Percentiles rank a stretch among this genome's conserved stretches.
Evolutionary conservation across 2,113 vertebrate species (phyloP).

Genomic region (Urocitellus parryii): DNA sequence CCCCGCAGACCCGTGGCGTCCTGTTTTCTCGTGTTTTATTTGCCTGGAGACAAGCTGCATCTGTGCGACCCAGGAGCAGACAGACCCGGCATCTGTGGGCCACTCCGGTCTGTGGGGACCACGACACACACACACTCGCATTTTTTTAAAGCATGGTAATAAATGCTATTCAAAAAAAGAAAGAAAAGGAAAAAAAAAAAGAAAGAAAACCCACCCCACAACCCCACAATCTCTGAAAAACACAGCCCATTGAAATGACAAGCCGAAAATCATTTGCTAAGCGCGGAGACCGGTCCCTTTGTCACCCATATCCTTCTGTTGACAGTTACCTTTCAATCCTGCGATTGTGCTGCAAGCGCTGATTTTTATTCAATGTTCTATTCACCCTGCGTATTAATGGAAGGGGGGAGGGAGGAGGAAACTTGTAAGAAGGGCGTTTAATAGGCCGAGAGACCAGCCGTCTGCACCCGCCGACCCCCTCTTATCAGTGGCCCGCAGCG

Average conservation of each 20-base stretch:
- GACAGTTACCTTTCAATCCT: conserved; percentile 97
- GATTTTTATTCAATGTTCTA: conserved; percentile 93
- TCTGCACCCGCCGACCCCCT: conserved; percentile 88
- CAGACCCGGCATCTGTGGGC: conserved; percentile 81
- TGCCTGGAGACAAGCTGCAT: not conserved
- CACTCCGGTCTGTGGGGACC: conserved; percentile 85
- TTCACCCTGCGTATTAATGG: conserved; percentile 93
- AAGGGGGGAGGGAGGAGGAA: conserved; percentile 82
- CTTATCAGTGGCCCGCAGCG: conserved; percentile 94
- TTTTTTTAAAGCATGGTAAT: conserved; percentile 89
- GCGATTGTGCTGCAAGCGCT: conserved; percentile 92
- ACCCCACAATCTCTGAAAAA: conserved; percentile 92
- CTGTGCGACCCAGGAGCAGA: conserved; percentile 16
- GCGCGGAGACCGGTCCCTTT: conserved; percentile 88
- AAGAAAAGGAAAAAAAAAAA: conserved; percentile 72
- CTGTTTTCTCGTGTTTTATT: conserved; percentile 44
- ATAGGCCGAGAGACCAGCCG: conserved; percentile 92
- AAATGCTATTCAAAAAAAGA: conserved; percentile 90
- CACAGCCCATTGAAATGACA: conserved; percentile 92
- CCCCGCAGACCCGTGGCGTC: not conserved
- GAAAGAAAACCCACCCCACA: conserved; percentile 67
- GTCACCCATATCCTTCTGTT: conserved; percentile 91
- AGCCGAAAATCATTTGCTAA: conserved; percentile 92
- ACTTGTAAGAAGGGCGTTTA: conserved; percentile 93
- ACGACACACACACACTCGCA: conserved; percentile 12